Conservation (phyloP, 1,140 invertebrate species). For the Eupeodes corollae region DNA sequence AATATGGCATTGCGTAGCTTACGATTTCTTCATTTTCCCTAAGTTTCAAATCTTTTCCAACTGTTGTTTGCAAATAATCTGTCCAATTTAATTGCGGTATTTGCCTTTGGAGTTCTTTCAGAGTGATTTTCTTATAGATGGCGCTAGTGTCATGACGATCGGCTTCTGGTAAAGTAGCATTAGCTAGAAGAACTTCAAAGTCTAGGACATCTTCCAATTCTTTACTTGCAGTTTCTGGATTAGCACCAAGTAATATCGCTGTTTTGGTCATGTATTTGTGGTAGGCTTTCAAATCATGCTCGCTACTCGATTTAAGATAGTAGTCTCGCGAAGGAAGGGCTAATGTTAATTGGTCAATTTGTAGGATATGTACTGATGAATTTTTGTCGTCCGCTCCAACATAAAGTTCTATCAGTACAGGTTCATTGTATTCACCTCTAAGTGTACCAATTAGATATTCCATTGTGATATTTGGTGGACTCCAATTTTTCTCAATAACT, state of each 20-base stretch:
- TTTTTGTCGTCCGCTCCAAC: slow-evolving; percentile 79
- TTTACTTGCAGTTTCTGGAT: slow-evolving; percentile 45
- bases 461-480: slow-evolving; percentile 42
- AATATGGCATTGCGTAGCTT: slow-evolving; percentile 66
- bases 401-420: slow-evolving; percentile 65
- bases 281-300: slow-evolving; percentile 57
- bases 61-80: slow-evolving; percentile 57
- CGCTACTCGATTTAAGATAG: slow-evolving; percentile 59
- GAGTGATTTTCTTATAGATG: slow-evolving; percentile 60
- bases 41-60: slow-evolving; percentile 46
- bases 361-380: slow-evolving; percentile 72
- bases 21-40: slow-evolving; percentile 62
- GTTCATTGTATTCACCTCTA: slow-evolving; percentile 60
- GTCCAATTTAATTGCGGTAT: slow-evolving; percentile 71
- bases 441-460: slow-evolving; percentile 58
- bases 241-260: slow-evolving; percentile 59
- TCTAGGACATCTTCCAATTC: slow-evolving; percentile 59
- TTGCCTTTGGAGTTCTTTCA: slow-evolving; percentile 49
- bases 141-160: slow-evolving; percentile 71
- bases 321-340: slow-evolving; percentile 73
- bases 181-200: slow-evolving; percentile 67
- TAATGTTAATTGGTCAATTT: slow-evolving; percentile 71
- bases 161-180: slow-evolving; percentile 64
- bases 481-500: slow-evolving; percentile 55
- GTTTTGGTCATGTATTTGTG: slow-evolving; percentile 68